phyloP scores from a whole-genome alignment of 2,797 vertebrate genomes.

The Eospalax fontanierii region DNA sequence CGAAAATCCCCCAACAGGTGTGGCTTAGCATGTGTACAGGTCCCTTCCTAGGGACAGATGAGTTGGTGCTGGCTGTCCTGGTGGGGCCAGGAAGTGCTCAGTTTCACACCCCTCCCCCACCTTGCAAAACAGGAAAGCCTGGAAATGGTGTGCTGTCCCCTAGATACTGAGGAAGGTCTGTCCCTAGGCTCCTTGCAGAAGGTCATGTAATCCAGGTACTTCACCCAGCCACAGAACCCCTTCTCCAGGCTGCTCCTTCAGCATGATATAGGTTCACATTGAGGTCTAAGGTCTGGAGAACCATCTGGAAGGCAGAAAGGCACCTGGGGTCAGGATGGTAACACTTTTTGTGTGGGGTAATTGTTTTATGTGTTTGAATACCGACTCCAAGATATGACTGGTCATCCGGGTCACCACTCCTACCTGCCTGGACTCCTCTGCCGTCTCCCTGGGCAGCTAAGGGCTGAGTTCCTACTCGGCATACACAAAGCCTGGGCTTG shows the following conservation, averaged over 20 bases:
- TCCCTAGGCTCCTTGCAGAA: slow-evolving; percentile 14
- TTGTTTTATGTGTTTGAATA: neutral
- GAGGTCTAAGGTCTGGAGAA: neutral
- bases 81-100: neutral
- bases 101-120: neutral
- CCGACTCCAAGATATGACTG: fast-evolving
- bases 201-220: neutral
- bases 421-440: neutral
- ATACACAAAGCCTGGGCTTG: neutral
- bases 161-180: slow-evolving; percentile 25
- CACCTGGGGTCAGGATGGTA: neutral
- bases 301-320: neutral
- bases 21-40: neutral
- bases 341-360: neutral
- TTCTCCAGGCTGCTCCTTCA: neutral
- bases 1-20: neutral
- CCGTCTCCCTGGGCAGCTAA: neutral
- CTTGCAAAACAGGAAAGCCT: slow-evolving; percentile 56
- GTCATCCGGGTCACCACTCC: neutral
- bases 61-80: neutral
- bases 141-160: slow-evolving; percentile 64
- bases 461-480: neutral
- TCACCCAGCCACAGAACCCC: neutral
- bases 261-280: too few relatives aligned
- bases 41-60: neutral